These are phyloP conservation scores for Rhamphomyia laevipes DNA, from an alignment of 2,888 invertebrate genomes.

Conservation along the genomic window DNA sequence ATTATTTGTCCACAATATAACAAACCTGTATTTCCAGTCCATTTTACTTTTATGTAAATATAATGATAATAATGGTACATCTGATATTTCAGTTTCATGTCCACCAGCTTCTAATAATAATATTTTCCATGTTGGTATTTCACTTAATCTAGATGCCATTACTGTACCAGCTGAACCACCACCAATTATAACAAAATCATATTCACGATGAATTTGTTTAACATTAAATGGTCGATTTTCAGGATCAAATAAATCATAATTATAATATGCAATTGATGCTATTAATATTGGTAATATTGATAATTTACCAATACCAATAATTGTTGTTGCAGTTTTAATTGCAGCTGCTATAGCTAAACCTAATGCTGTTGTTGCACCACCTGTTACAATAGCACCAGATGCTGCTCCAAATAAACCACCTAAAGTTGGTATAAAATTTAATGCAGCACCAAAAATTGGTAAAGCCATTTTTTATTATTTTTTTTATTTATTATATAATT, in stretches of 20 bases:
- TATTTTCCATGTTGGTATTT: slow-evolving; percentile 66
- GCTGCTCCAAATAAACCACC: slow-evolving; percentile 29
- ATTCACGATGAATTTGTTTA: slow-evolving; percentile 51
- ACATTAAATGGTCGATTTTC: slow-evolving; percentile 68
- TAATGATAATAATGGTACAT: slow-evolving; percentile 74
- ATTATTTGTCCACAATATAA: too few relatives aligned
- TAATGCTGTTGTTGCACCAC: slow-evolving; percentile 38
- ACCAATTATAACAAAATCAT: slow-evolving; percentile 75
- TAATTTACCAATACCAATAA: slow-evolving; percentile 60
- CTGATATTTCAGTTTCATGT: slow-evolving; percentile 75
- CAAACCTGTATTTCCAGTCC: slow-evolving; percentile 81
- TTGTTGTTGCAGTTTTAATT: slow-evolving; percentile 56
- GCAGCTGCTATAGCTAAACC: slow-evolving; percentile 44
- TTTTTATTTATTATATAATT: not conserved
- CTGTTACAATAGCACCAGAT: slow-evolving; percentile 28
- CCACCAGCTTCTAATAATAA: slow-evolving; percentile 75
- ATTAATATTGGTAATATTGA: slow-evolving; percentile 63
- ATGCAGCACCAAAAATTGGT: slow-evolving; percentile 27
- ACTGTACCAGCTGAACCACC: slow-evolving; percentile 79
- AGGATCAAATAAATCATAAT: slow-evolving; percentile 75
- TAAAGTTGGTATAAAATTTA: slow-evolving; percentile 24
- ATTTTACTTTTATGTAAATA: slow-evolving; percentile 81
- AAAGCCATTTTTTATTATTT: not conserved
- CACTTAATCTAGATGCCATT: slow-evolving; percentile 67
- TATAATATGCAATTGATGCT: slow-evolving; percentile 66